Conservation (phyloP, 2,113 vertebrate species). For the Trochalopteron elliotii region DNA sequence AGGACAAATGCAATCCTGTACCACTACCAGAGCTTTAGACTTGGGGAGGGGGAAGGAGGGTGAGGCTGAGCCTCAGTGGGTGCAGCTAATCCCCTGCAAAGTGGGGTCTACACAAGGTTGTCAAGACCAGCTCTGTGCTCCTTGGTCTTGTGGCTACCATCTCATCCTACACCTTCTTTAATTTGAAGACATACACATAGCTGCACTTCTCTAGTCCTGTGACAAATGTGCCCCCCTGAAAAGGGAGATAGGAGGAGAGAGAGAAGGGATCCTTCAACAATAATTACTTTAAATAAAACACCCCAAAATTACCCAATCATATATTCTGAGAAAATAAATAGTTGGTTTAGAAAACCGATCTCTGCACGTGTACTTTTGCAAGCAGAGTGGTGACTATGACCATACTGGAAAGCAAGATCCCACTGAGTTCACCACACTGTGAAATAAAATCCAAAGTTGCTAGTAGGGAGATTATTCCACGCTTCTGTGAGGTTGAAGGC, state of each 20-base stretch:
- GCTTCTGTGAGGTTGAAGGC: background rate
- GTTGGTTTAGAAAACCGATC: background rate
- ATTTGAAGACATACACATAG: accelerated
- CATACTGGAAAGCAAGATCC: background rate
- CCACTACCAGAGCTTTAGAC: background rate
- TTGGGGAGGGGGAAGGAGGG: background rate
- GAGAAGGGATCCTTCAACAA: background rate
- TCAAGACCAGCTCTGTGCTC: background rate
- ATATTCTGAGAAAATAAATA: background rate
- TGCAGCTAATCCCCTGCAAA: background rate
- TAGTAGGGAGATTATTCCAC: background rate
- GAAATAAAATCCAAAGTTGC: background rate
- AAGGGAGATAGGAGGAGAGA: background rate
- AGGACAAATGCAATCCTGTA: accelerated
- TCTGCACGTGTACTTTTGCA: background rate
- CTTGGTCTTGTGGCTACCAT: background rate
- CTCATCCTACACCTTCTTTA: background rate
- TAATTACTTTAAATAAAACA: background rate
- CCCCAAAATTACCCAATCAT: background rate
- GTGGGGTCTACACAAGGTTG: background rate
- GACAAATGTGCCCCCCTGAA: background rate
- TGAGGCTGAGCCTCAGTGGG: background rate
- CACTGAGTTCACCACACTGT: background rate
- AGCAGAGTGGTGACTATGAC: background rate
- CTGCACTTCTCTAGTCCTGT: accelerated